phyloP scores from a whole-genome alignment of 2,797 vertebrate genomes.

The Helicolenus hilgendorfi region DNA sequence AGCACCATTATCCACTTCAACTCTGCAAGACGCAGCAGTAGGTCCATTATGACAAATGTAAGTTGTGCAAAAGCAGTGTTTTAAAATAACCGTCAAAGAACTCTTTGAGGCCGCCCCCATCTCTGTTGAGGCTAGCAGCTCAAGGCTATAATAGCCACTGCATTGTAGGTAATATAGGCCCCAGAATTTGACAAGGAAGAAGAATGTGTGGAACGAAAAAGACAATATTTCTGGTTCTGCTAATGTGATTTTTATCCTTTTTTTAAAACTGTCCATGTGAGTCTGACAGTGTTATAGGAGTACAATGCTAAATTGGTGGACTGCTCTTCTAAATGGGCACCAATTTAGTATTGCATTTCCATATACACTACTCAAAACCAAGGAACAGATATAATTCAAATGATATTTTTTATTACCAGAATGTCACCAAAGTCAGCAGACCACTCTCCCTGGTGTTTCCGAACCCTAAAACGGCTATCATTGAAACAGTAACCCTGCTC shows the following conservation, averaged over 20 bases:
- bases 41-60: conserved; percentile 20
- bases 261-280: not conserved
- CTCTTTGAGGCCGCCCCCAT: not conserved
- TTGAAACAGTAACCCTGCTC: not conserved
- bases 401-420: not conserved
- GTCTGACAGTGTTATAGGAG: not conserved
- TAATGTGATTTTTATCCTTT: not conserved
- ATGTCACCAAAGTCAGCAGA: not conserved
- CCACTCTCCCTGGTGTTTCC: not conserved
- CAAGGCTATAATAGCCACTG: not conserved
- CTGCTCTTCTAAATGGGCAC: not conserved
- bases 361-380: not conserved
- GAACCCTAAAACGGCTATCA: accelerated
- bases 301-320: too few species aligned
- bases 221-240: not conserved
- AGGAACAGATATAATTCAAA: not conserved
- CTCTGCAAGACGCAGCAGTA: not conserved
- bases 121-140: not conserved
- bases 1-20: conserved; percentile 51
- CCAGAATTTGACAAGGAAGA: not conserved
- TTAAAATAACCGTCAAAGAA: not conserved
- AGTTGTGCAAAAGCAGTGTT: not conserved
- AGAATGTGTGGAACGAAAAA: not conserved
- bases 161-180: not conserved
- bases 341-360: not conserved